Base-by-base conservation (phyloP, 1,140 invertebrate genomes). In the Drosophila aff. region DNA sequence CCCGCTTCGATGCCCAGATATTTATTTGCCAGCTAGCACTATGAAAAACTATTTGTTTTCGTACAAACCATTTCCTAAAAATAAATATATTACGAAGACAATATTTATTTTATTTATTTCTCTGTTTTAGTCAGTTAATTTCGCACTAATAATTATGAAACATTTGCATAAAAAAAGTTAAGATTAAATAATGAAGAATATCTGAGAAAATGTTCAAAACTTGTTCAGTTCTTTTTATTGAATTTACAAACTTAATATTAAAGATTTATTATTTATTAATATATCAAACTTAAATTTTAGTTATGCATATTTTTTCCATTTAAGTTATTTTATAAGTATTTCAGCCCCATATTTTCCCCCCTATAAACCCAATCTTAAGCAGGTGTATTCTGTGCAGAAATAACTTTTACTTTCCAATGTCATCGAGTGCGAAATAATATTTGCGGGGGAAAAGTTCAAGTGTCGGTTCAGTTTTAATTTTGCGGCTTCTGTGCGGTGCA, bases 401-500 rank as follows among this genome's bases (percentile, higher is more conserved):
- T 15, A 33, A 60, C 36, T 31, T 28, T 59, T 43, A 13, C 18
- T 21, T 21, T 21, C 0, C n/a, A 31, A 50, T 69, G 64, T 44
- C 47, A 55, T 55, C 52, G 18, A 55, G 52, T 55, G 33, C 15
- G 2, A 15, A 65, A 68, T 23, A 38, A 38, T 38, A 46, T 69
- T 43, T 69, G 40, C 40, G 38, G 15, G 18, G 9, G 13, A 44
- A 50, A 33, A 10, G 26, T 55, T 77, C 74, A 68, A 77, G 55
- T 55, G 74, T 36, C 55, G 13, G 33, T 46, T 68, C 15, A 26
- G 53, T 49, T 77, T 77, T 77, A 77, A 77, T 77, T 76, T 46
- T 62, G 52, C 41, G 72, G 80, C 66, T 63, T 57, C 53, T 44
- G 18, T 46, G 15, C 47, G n/a, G 15, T 60, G 47, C 55, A 57